Evolutionary conservation across 2,113 vertebrate species (phyloP).

Genomic region (Chionodraco myersi): DNA sequence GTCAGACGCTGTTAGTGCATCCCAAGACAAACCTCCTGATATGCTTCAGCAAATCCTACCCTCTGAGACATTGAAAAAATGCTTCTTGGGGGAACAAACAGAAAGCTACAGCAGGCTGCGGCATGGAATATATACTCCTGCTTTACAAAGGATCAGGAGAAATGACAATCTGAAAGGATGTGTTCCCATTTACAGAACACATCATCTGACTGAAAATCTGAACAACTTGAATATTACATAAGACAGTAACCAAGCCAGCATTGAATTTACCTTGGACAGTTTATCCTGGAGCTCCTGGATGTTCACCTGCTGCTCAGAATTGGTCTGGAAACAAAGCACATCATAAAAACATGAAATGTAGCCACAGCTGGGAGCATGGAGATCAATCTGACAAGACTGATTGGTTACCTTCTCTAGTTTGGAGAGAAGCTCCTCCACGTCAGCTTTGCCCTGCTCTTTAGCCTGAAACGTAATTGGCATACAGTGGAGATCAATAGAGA

Average conservation of each 20-base stretch:
- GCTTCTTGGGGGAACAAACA: conserved; percentile 6
- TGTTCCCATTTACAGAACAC: not conserved
- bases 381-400: not conserved
- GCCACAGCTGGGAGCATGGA: not conserved
- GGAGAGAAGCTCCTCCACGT: conserved; percentile 93
- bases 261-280: conserved; percentile 90
- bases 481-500: not conserved
- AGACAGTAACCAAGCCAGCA: not conserved
- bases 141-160: not conserved
- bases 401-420: conserved; percentile 94
- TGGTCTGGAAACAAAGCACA: conserved; percentile 85
- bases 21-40: conserved; percentile 45
- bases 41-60: conserved; percentile 16
- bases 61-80: not conserved
- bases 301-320: conserved; percentile 96
- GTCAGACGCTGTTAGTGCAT: conserved; percentile 41
- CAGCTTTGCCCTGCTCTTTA: conserved; percentile 95
- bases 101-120: not conserved
- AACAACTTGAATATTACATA: not conserved
- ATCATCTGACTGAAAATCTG: not conserved
- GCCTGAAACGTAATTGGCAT: conserved; percentile 81
- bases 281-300: conserved; percentile 98
- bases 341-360: not conserved
- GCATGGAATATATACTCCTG: not conserved
- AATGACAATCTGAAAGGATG: not conserved